A percentile compares a stretch with the other conserved stretches of the same genome.
phyloP scores from a whole-genome alignment of 2,888 invertebrate genomes.

The Dynastes maya region DNA sequence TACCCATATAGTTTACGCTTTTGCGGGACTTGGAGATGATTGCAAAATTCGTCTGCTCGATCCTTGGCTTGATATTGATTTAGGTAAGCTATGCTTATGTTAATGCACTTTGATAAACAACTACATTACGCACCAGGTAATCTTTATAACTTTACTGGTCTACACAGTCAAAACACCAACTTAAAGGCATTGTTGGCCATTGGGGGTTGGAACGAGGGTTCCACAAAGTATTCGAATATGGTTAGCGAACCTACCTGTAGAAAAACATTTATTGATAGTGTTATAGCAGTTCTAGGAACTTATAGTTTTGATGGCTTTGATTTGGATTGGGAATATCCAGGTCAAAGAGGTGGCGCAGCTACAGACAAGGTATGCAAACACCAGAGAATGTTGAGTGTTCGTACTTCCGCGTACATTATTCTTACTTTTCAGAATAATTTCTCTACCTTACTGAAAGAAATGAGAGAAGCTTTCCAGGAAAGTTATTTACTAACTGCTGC shows the following conservation, averaged over 20 bases:
- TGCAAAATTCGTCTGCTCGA: slow-evolving; percentile 75
- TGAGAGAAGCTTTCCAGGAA: slow-evolving; percentile 73
- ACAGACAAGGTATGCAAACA: slow-evolving; percentile 63
- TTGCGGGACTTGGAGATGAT: slow-evolving; percentile 76
- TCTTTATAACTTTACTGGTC: slow-evolving; percentile 72
- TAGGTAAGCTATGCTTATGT: slow-evolving; percentile 65
- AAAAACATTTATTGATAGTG: slow-evolving; percentile 74
- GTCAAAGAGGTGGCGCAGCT: slow-evolving; percentile 70
- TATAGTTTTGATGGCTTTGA: slow-evolving; percentile 81
- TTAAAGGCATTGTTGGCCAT: slow-evolving; percentile 76
- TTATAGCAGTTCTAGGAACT: slow-evolving; percentile 72
- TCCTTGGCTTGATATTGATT: slow-evolving; percentile 73
- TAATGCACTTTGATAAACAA: background rate
- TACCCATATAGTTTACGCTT: slow-evolving; percentile 85
- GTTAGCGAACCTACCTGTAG: slow-evolving; percentile 69
- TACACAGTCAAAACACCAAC: slow-evolving; percentile 72
- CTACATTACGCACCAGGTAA: slow-evolving; percentile 66
- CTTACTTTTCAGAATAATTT: slow-evolving; percentile 57
- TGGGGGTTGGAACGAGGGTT: slow-evolving; percentile 79
- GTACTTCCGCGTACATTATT: background rate
- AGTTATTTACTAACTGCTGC: slow-evolving; percentile 75
- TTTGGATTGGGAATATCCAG: slow-evolving; percentile 83
- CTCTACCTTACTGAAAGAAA: slow-evolving; percentile 72
- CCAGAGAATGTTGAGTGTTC: background rate
- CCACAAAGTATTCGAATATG: slow-evolving; percentile 68